Evolutionary conservation across 2,797 vertebrate species (phyloP).

Genomic region (Eupleurogrammus muticus): DNA sequence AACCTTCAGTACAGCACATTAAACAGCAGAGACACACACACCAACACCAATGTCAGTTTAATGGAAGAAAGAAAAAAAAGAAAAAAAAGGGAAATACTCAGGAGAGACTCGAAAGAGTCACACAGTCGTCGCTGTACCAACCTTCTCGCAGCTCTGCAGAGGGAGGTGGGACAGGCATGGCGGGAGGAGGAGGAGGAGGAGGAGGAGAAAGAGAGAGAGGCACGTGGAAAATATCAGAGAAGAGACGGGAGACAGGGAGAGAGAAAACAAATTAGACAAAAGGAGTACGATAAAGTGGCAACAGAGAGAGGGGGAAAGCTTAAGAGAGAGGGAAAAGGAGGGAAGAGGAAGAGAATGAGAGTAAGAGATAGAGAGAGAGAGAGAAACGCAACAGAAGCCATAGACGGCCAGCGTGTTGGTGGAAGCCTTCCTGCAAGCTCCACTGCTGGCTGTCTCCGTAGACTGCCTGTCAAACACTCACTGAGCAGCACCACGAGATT

Average conservation of each 20-base stretch:
- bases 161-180: conserved; percentile 62
- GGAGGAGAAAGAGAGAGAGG: conserved; percentile 64
- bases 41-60: conserved; percentile 67
- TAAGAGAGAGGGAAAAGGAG: conserved; percentile 17
- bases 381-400: conserved; percentile 42
- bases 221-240: conserved; percentile 91
- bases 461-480: conserved; percentile 73
- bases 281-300: conserved; percentile 63
- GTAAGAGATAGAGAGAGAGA: conserved; percentile 22
- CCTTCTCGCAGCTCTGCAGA: conserved; percentile 92
- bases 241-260: conserved; percentile 67
- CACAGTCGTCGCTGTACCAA: conserved; percentile 89
- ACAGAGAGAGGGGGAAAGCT: conserved; percentile 40
- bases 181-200: conserved; percentile 81
- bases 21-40: conserved; percentile 52
- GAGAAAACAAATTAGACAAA: conserved; percentile 68
- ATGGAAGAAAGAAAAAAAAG: conserved; percentile 56
- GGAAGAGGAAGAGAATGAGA: conserved; percentile 19
- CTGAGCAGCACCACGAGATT: conserved; percentile 61
- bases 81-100: too few species aligned
- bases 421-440: conserved; percentile 50
- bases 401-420: conserved; percentile 45
- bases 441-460: conserved; percentile 59
- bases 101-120: conserved; percentile 60
- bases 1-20: conserved; percentile 41